Percentiles rank a stretch among this genome's conserved stretches.
phyloP scores from a whole-genome alignment of 2,113 vertebrate species.

The Upupa epops region DNA sequence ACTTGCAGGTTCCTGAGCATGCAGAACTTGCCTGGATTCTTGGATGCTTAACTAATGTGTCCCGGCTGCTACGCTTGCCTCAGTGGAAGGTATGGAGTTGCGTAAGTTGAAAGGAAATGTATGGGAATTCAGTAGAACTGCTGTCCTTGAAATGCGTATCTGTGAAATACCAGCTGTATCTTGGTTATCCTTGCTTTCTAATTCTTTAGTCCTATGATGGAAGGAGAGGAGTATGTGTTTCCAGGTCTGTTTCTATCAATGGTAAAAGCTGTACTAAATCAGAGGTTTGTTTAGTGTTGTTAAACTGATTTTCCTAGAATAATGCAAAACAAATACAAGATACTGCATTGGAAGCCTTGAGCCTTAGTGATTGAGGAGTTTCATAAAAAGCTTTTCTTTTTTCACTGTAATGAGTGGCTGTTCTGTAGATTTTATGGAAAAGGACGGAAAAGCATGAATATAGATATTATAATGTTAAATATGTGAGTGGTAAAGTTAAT shows the following conservation, averaged over 20 bases:
- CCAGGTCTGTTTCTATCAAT: not conserved
- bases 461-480: not conserved
- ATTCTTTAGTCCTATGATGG: not conserved
- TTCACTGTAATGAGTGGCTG: not conserved
- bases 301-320: not conserved
- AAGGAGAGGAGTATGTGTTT: not conserved
- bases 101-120: not conserved
- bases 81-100: constrained; percentile 90
- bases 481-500: not conserved
- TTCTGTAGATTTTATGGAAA: not conserved
- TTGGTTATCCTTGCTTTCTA: not conserved
- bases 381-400: not conserved
- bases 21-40: constrained; percentile 92
- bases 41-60: constrained; percentile 88
- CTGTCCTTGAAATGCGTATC: not conserved
- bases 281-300: not conserved
- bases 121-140: not conserved
- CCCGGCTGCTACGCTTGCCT: constrained; percentile 88
- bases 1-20: constrained; percentile 86
- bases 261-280: not conserved
- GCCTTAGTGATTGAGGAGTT: not conserved
- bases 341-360: not conserved
- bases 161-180: not conserved
- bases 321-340: not conserved
- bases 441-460: not conserved